A percentile compares a stretch with the other conserved stretches of the same genome.
These are phyloP conservation scores for Cynaeus angustus DNA, from an alignment of 2,888 invertebrate genomes.

Conservation along the genomic window DNA sequence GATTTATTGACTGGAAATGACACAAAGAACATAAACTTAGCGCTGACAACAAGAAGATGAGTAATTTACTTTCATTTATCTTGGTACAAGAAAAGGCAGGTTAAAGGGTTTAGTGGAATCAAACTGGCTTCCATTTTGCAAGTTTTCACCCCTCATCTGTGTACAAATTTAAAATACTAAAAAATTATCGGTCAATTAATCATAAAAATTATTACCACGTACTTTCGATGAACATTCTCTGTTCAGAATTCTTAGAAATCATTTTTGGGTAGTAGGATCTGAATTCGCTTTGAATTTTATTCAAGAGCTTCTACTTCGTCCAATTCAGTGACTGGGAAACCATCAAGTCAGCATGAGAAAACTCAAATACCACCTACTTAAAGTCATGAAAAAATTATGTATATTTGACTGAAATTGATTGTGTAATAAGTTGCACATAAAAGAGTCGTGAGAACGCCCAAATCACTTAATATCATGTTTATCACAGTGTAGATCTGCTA, in stretches of 20 bases:
- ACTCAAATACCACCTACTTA: slow-evolving; percentile 11
- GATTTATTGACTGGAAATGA: slow-evolving; percentile 20
- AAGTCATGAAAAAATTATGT: slow-evolving; percentile 19
- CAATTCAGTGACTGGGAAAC: background rate
- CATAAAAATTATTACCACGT: too few species aligned
- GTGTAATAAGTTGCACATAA: slow-evolving; percentile 45
- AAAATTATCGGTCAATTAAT: too few species aligned
- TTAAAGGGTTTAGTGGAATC: too few species aligned
- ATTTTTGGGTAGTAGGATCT: too few species aligned
- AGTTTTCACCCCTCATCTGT: too few species aligned
- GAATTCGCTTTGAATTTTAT: background rate
- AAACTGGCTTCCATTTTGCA: too few species aligned
- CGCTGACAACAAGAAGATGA: slow-evolving; percentile 19
- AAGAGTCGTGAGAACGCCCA: slow-evolving; percentile 51
- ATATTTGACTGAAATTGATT: slow-evolving; percentile 35
- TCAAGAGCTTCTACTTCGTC: background rate
- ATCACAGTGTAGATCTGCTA: slow-evolving; percentile 30
- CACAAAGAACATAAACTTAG: background rate
- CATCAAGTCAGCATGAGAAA: slow-evolving; percentile 7
- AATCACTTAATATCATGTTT: slow-evolving; percentile 49
- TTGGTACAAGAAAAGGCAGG: too few species aligned
- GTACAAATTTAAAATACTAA: too few species aligned
- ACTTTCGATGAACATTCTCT: too few species aligned
- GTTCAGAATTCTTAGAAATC: too few species aligned
- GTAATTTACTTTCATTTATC: slow-evolving; percentile 17